Conservation (phyloP, 2,113 vertebrate species). For the Hippopotamus amphibius region DNA sequence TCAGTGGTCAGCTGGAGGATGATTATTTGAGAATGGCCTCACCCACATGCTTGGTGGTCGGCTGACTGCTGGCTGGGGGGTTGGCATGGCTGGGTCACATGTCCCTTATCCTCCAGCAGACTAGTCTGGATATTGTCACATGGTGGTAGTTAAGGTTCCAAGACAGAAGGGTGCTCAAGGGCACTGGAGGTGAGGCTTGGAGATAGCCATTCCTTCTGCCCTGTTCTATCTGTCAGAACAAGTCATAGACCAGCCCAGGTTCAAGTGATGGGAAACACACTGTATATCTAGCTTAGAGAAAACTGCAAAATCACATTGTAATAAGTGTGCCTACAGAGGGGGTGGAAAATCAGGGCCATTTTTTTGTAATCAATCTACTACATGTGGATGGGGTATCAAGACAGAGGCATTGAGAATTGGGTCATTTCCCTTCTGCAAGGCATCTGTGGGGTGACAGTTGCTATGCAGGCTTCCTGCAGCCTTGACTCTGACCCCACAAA, state of each 20-base stretch:
- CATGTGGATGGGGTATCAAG: not conserved
- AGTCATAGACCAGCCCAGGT: not conserved
- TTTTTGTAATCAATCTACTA: not conserved
- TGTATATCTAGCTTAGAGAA: not conserved
- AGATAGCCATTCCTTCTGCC: not conserved
- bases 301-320: slow-evolving; percentile 5
- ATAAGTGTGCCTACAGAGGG: not conserved
- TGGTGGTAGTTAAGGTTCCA: not conserved
- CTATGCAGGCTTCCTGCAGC: not conserved
- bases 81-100: too few species aligned
- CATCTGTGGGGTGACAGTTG: not conserved
- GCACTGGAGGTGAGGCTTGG: not conserved
- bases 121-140: not conserved
- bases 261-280: not conserved
- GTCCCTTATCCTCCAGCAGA: not conserved
- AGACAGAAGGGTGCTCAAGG: not conserved
- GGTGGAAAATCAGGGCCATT: not conserved
- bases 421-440: not conserved
- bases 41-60: not conserved
- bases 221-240: not conserved
- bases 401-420: not conserved
- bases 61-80: not conserved
- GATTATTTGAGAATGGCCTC: not conserved
- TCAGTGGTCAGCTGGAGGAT: not conserved
- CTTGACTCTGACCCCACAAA: not conserved